Conservation (phyloP, 2,797 vertebrate species). For the Poliocrania exsul region DNA sequence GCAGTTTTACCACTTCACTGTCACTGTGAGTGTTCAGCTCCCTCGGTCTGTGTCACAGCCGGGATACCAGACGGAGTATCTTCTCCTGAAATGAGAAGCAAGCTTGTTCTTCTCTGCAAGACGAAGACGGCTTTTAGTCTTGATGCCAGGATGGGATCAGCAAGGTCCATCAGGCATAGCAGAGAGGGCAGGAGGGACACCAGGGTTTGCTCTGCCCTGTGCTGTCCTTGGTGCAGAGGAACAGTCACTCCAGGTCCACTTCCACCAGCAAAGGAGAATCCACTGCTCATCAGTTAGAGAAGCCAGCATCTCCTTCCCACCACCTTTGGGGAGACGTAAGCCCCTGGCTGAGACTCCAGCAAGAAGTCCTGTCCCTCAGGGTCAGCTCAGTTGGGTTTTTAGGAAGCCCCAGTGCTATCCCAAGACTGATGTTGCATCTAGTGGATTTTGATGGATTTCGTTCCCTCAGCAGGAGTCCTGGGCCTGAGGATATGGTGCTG, state of each 20-base stretch:
- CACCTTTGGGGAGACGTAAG: neutral
- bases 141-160: neutral
- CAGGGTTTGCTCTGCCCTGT: neutral
- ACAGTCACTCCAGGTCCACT: neutral
- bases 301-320: neutral
- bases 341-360: neutral
- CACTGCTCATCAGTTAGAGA: neutral
- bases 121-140: rapidly evolving
- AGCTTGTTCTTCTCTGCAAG: neutral
- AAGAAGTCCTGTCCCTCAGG: neutral
- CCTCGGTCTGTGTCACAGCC: conserved; percentile 47
- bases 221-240: neutral
- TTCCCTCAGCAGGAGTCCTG: neutral
- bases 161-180: neutral
- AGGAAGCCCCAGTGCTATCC: neutral
- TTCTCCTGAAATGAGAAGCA: neutral
- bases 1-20: conserved; percentile 85
- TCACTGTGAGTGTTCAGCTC: conserved; percentile 59
- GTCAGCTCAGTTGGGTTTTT: neutral
- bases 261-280: neutral
- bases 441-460: neutral
- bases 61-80: conserved; percentile 44
- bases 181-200: neutral
- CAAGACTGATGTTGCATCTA: neutral
- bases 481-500: neutral